These are phyloP conservation scores for Thryonomys swinderianus DNA, from an alignment of 2,113 vertebrate species.

Conservation along the genomic window DNA sequence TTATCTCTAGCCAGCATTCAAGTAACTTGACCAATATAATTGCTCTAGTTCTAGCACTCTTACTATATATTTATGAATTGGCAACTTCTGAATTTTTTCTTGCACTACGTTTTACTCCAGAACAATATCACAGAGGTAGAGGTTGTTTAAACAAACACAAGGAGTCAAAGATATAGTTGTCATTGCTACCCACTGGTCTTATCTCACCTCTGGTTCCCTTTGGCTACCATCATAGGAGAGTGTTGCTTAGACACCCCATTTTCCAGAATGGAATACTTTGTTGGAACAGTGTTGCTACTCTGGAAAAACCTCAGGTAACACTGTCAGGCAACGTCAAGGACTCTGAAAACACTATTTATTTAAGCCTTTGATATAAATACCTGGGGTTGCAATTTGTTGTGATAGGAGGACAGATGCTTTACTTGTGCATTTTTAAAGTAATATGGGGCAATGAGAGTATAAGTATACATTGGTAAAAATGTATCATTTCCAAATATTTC, in stretches of 20 bases:
- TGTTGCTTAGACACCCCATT: background rate
- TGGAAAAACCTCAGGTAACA: background rate
- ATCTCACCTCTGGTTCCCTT: background rate
- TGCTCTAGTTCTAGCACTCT: background rate
- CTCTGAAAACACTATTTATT: background rate
- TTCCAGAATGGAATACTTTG: background rate
- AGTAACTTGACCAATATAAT: background rate
- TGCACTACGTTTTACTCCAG: background rate
- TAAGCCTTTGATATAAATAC: background rate
- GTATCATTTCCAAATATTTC: background rate
- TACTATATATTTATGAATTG: background rate
- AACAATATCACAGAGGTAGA: background rate
- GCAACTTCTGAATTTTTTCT: background rate
- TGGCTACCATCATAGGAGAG: background rate
- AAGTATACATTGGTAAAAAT: background rate
- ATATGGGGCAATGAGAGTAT: background rate
- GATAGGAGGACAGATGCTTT: background rate
- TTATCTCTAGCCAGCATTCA: background rate
- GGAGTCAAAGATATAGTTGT: background rate
- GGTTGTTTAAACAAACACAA: background rate
- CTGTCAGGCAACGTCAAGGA: background rate
- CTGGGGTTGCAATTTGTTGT: background rate
- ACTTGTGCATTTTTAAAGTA: background rate
- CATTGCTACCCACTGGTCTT: background rate
- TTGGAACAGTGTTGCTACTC: background rate